Base-by-base conservation (phyloP, 2,888 invertebrate genomes). In the Melolontha melolontha region DNA sequence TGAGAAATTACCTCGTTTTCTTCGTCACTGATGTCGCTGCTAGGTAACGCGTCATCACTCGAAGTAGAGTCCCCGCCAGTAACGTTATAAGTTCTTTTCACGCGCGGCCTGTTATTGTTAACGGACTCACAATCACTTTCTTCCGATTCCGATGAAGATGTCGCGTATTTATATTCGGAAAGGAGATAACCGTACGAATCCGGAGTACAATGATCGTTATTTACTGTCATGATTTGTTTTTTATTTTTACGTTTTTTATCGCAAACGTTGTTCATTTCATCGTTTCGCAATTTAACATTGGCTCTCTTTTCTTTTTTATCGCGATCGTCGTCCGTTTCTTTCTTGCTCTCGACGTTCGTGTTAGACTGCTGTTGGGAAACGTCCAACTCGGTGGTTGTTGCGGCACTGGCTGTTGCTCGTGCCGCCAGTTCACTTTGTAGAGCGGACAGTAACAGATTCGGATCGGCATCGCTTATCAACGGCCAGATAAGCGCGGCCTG, bases 121-220 rank as follows among this genome's bases (percentile, higher is more conserved):
- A 8, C 39, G 34, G 59, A 22, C 12, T 62, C 47, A 1, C 16
- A 16, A 29, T 54, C 55, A 11, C 47, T 55, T 39, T 55, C 66
- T 7, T 49, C 57, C 27, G 66, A 59, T 27, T 65, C 69, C 1
- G 54, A 44, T 7, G 65, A 65, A 6, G 70, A 64, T 34, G 70
- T 57, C 17, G 59, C 66, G 69, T 75, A 88, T 51, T 87, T 86
- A 78, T 87, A 87, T 77, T 90, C 86, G 44, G 84, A 83, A 65
- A 82, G 81, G 62, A 86, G 75, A 75, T 85, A 84, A 7, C 86
- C 85, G 34, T 40, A 64, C 34, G 52, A 52, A 14, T 54, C 65
- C 16, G 68, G 41, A 22, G 82, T 7, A 42, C 44, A 44, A 12
- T 44, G 12, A 10, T 57, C 42, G 34, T 7, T 27, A 7, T 54